Evolutionary conservation across 2,888 invertebrate species (phyloP), one percentile per base, ranked within the genome.

Genomic region (Uloborus plumipes): DNA sequence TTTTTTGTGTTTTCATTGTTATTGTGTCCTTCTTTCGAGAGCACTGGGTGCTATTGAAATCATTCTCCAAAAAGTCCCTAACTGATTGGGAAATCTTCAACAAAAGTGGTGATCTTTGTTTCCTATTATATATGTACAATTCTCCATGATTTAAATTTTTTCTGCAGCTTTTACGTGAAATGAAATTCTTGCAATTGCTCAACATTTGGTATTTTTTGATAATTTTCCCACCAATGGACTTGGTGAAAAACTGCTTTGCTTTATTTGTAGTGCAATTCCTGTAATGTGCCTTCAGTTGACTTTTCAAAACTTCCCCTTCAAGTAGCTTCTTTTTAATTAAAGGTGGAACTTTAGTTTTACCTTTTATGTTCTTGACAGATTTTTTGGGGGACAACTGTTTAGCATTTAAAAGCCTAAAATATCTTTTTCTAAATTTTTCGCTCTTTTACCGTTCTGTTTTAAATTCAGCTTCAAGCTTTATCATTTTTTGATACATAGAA

Each of bases 261-360:
- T 55, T 55, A 15, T 9, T 1, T 55, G 55, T 55, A 14, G 55
- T 55, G 14, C 55, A 55, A 55, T 9, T 55, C 7, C 7, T 9
- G 16, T 55, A 15, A 55, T 55, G 4, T 3, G 18, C 1, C 55
- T 55, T 55, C 55, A 55, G 55, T 55, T 55, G 16, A 15, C n/a
- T 55, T 55, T 55, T 55, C 55, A 55, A 55, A 55, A 55, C 55
- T 55, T 55, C 55, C 4, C 55, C 55, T 14, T 18, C 16, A 55
- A 55, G 55, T 20, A 55, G 16, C 18, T 55, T 55, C 18, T 55
- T 55, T 55, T 55, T 55, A 15, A 55, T 15, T 55, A 55, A 7
- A 55, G 55, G 18, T 15, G 55, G 55, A 18, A 55, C 55, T 15
- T 55, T 55, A 11, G 55, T 55, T 55, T 55, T 15, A n/a, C 14